Evolutionary conservation across 2,888 invertebrate species (phyloP).

Genomic region (Synergus gifuensis): DNA sequence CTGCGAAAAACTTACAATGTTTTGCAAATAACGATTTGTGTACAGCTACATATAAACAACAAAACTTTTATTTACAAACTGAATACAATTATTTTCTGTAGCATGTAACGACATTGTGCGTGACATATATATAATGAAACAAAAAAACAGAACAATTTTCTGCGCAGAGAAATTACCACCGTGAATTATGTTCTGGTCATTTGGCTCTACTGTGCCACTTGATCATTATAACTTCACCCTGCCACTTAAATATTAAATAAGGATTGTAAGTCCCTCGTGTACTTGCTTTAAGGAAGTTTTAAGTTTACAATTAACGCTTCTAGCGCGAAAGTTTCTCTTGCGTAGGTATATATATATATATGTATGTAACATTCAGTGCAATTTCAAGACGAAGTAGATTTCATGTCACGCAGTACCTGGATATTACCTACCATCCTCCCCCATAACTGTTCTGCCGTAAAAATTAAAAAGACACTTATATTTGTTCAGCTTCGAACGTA

Average conservation of each 20-base stretch:
- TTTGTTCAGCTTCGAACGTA: too few relatives aligned
- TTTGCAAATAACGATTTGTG: neutral
- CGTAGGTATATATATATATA: neutral
- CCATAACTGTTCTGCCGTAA: conserved; percentile 56
- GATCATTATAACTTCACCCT: neutral
- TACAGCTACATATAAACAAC: neutral
- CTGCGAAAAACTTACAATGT: too few relatives aligned
- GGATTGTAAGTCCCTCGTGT: neutral
- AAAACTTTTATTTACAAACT: neutral
- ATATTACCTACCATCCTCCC: conserved; percentile 61
- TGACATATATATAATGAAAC: neutral
- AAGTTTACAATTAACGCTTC: conserved; percentile 18
- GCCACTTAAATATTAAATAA: conserved; percentile 1
- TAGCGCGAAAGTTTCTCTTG: conserved; percentile 7
- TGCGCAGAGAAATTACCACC: neutral
- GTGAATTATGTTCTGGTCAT: neutral
- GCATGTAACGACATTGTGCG: neutral
- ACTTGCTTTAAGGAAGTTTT: neutral
- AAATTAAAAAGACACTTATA: too few relatives aligned
- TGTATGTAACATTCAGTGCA: neutral
- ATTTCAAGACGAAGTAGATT: conserved; percentile 45
- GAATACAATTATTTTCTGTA: neutral
- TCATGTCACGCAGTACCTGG: conserved; percentile 55
- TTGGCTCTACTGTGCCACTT: neutral
- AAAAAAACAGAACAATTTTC: neutral